These are phyloP conservation scores for Coregonus ussuriensis DNA, from an alignment of 2,797 vertebrate species.

Conservation along the genomic window DNA sequence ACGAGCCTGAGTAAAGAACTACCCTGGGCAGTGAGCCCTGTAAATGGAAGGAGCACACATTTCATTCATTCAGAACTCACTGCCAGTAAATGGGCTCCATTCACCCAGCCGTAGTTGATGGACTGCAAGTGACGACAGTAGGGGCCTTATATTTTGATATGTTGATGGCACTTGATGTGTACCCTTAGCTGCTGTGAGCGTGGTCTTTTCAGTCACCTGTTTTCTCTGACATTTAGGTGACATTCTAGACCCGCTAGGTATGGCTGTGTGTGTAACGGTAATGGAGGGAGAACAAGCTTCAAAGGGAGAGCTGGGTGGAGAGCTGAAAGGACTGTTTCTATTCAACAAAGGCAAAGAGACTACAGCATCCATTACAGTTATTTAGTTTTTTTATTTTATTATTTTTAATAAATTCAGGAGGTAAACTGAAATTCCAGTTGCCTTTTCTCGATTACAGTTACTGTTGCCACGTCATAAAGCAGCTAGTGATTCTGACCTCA, in stretches of 20 bases:
- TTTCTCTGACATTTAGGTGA: constrained; percentile 53
- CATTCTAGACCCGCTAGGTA: constrained; percentile 30
- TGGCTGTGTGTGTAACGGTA: constrained; percentile 20
- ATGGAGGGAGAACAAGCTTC: constrained; percentile 23
- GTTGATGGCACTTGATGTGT: neutral
- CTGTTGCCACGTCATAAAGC: neutral
- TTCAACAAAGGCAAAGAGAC: neutral
- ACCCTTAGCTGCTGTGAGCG: constrained; percentile 1
- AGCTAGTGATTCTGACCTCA: neutral
- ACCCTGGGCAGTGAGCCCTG: too few relatives aligned
- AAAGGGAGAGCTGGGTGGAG: too few relatives aligned
- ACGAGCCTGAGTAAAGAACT: too few relatives aligned
- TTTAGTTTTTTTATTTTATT: neutral
- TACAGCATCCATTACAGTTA: too few relatives aligned
- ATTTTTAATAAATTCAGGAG: neutral
- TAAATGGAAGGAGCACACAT: too few relatives aligned
- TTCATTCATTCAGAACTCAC: too few relatives aligned
- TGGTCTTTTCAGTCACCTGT: constrained; percentile 27
- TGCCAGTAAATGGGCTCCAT: too few relatives aligned
- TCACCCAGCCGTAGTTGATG: too few relatives aligned
- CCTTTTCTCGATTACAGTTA: constrained; percentile 10
- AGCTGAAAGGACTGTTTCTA: constrained; percentile 18
- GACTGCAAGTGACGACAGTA: too few relatives aligned
- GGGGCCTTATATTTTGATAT: too few relatives aligned
- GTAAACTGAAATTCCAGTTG: neutral